Percentiles rank a stretch among this genome's conserved stretches.
Evolutionary conservation across 2,888 invertebrate species (phyloP).

Genomic region (Melikaiella ostensackeni): DNA sequence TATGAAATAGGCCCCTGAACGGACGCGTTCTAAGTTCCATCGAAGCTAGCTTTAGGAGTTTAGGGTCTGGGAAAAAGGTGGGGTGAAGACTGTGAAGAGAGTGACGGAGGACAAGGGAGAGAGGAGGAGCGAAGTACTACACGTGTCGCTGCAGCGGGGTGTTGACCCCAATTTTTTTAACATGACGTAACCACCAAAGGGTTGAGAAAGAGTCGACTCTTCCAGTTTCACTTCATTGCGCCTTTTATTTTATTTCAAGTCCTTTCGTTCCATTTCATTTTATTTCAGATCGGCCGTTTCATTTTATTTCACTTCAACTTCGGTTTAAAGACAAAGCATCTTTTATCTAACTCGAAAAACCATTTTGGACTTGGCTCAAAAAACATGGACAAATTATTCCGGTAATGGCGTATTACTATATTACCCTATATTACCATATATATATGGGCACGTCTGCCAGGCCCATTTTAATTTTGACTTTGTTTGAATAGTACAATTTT

Average conservation of each 20-base stretch:
- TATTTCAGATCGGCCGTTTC: constrained; percentile 42
- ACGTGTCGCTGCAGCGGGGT: constrained; percentile 42
- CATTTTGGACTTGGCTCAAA: too few species aligned
- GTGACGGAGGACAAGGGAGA: constrained; percentile 32
- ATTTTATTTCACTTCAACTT: not conserved
- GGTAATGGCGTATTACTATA: too few species aligned
- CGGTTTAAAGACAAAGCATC: not conserved
- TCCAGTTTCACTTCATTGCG: constrained; percentile 27
- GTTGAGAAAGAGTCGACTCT: constrained; percentile 46
- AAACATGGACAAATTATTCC: too few species aligned
- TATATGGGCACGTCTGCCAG: too few species aligned
- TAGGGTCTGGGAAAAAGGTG: constrained; percentile 45
- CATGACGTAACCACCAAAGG: constrained; percentile 57
- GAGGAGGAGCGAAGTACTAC: constrained; percentile 39
- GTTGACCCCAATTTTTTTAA: constrained; percentile 41
- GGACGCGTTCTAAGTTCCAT: constrained; percentile 49
- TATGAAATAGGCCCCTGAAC: too few species aligned
- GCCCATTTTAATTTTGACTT: too few species aligned
- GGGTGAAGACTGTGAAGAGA: constrained; percentile 48
- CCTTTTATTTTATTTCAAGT: constrained; percentile 37
- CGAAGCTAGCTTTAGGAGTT: constrained; percentile 41
- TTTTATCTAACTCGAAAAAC: too few species aligned
- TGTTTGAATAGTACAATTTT: too few species aligned
- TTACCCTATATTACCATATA: too few species aligned
- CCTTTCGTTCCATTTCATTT: constrained; percentile 45